phyloP scores from a whole-genome alignment of 2,113 vertebrate species.

The Condylura cristata region DNA sequence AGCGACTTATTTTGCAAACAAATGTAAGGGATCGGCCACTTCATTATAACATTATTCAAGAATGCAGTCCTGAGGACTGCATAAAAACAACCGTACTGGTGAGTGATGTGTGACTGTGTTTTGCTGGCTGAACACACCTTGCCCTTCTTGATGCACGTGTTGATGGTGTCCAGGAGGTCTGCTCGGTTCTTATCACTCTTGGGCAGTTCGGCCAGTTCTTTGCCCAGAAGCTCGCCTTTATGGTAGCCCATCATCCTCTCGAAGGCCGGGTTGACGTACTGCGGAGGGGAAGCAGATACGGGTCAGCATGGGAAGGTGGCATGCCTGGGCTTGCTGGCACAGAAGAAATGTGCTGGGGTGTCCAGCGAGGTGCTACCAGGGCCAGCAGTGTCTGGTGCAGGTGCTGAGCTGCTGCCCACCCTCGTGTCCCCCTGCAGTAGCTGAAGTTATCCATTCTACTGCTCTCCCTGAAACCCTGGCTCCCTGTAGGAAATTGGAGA shows the following conservation, averaged over 20 bases:
- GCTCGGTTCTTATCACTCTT: conserved; percentile 94
- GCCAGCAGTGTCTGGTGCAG: fast-evolving
- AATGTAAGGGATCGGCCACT: not conserved
- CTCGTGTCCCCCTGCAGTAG: not conserved
- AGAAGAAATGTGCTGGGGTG: not conserved
- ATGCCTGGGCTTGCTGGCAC: not conserved
- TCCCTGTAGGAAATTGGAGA: not conserved
- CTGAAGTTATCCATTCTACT: no score
- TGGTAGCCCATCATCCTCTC: conserved; percentile 97
- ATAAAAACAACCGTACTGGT: fast-evolving
- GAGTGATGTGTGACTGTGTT: no score
- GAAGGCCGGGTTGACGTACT: conserved; percentile 98
- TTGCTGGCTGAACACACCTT: conserved; percentile 86
- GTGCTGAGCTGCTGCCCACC: fast-evolving
- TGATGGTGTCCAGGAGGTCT: conserved; percentile 95
- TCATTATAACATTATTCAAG: not conserved
- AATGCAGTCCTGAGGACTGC: not conserved
- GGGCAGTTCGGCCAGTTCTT: conserved; percentile 93
- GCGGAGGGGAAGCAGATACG: conserved; percentile 66
- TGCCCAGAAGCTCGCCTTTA: conserved; percentile 95
- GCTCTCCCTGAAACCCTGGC: not conserved
- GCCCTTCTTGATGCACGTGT: conserved; percentile 95
- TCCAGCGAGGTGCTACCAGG: not conserved
- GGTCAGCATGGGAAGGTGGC: not conserved
- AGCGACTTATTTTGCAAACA: not conserved